A percentile compares a stretch with the other conserved stretches of the same genome.
phyloP scores from a whole-genome alignment of 2,113 vertebrate species.

The Eurypyga helias region DNA sequence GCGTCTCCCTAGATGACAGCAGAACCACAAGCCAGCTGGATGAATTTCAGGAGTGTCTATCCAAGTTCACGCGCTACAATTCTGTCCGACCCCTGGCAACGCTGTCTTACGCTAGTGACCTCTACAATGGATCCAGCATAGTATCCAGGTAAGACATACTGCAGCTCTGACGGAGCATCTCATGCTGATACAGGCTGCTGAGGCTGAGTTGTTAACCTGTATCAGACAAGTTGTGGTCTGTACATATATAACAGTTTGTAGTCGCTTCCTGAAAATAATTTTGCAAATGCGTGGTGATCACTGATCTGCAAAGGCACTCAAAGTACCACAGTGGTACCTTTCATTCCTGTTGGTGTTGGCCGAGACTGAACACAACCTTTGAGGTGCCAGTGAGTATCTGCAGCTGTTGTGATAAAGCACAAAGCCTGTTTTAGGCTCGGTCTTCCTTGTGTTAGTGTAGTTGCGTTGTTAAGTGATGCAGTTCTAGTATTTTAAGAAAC shows the following conservation, averaged over 20 bases:
- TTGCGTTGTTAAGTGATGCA: background rate
- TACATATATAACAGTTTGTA: background rate
- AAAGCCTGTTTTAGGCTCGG: background rate
- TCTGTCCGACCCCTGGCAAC: conserved; percentile 95
- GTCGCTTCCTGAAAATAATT: background rate
- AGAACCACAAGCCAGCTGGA: conserved; percentile 95
- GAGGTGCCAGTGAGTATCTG: background rate
- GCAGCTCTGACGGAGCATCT: rapidly evolving
- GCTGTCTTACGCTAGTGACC: conserved; percentile 95
- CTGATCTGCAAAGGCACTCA: background rate
- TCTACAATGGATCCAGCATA: conserved; percentile 98
- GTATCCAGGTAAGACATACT: conserved; percentile 90
- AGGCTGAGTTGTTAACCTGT: background rate
- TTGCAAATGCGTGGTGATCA: rapidly evolving
- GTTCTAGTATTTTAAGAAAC: background rate
- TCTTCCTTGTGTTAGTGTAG: background rate
- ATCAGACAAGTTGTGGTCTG: background rate
- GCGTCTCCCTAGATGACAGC: conserved; percentile 86
- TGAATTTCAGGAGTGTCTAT: conserved; percentile 98
- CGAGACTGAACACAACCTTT: background rate
- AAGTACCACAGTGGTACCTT: background rate
- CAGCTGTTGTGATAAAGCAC: background rate
- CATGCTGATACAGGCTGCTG: background rate
- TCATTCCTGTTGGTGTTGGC: background rate
- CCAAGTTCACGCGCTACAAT: conserved; percentile 98